A percentile compares a stretch with the other conserved stretches of the same genome.
Conservation (phyloP, 2,888 invertebrate species). For the Philaethria dido region DNA sequence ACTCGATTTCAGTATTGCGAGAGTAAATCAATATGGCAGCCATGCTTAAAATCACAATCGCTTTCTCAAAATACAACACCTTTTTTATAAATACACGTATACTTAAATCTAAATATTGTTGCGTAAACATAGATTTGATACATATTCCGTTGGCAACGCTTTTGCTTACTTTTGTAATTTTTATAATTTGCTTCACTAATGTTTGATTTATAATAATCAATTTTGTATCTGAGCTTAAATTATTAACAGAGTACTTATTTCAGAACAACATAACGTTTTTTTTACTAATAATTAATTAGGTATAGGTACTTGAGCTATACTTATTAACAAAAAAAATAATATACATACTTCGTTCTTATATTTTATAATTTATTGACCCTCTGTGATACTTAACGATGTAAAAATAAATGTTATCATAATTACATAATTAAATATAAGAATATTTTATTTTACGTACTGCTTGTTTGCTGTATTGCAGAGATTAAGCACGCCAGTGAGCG, state of each 20-base stretch:
- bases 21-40: not conserved
- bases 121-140: not conserved
- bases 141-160: not conserved
- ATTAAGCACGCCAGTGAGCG: constrained; percentile 75
- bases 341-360: not conserved
- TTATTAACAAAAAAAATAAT: no score
- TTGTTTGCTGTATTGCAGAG: constrained; percentile 62
- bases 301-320: no score
- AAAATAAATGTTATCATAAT: not conserved
- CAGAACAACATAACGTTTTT: not conserved
- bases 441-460: constrained; percentile 8
- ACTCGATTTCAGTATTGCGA: not conserved
- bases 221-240: not conserved
- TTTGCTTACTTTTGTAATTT: not conserved
- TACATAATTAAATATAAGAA: not conserved
- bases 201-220: not conserved
- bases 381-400: not conserved
- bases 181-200: not conserved
- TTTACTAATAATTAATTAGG: not conserved
- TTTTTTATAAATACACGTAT: not conserved
- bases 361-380: constrained; percentile 12
- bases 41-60: not conserved
- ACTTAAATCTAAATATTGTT: not conserved
- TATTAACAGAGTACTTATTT: not conserved
- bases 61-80: not conserved